Conservation (phyloP, 2,113 vertebrate genomes). For the Syngnathus typhle region DNA sequence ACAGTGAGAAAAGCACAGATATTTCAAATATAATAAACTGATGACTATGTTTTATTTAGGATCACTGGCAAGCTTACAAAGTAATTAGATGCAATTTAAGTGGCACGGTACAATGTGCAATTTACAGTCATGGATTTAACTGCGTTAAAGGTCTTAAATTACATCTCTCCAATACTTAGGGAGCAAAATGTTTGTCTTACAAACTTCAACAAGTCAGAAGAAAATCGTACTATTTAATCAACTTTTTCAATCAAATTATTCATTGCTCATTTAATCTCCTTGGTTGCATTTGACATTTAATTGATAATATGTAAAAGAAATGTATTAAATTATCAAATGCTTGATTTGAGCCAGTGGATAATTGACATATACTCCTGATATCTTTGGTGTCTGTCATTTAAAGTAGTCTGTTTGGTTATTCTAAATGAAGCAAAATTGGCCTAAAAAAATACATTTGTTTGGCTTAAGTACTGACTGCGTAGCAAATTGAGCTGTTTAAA, state of each 20-base stretch:
- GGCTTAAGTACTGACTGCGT: slow-evolving; percentile 23
- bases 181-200: neutral
- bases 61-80: neutral
- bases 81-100: neutral
- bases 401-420: slow-evolving; percentile 8
- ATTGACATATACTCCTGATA: neutral
- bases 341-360: neutral
- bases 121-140: neutral
- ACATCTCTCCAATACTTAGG: neutral
- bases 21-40: neutral
- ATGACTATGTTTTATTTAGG: neutral
- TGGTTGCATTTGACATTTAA: neutral
- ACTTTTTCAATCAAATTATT: neutral
- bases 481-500: slow-evolving; percentile 51
- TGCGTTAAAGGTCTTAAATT: neutral
- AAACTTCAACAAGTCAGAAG: neutral
- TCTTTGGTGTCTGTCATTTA: neutral
- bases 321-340: slow-evolving; percentile 2
- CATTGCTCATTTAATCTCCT: neutral
- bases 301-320: neutral
- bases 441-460: slow-evolving; percentile 13
- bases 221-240: neutral
- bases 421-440: slow-evolving; percentile 14
- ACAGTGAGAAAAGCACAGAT: neutral
- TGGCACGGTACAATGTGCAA: neutral